Conservation (phyloP, 2,888 invertebrate species). For the Diabrotica balteata region DNA sequence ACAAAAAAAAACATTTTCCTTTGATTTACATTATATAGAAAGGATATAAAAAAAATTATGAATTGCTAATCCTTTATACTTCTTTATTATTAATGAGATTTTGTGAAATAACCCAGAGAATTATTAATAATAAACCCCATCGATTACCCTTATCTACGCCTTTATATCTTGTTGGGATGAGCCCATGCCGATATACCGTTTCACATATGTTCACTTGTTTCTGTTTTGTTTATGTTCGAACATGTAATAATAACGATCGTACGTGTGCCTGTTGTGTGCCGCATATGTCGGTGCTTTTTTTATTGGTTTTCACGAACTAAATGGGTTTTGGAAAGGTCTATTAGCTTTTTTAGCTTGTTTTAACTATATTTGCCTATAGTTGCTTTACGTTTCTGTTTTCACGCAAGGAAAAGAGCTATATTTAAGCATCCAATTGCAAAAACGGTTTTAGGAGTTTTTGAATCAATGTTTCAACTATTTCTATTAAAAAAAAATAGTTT, state of each 20-base stretch:
- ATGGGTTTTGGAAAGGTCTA: constrained; percentile 27
- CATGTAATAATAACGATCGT: constrained; percentile 42
- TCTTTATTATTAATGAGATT: too few relatives aligned
- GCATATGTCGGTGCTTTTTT: constrained; percentile 39
- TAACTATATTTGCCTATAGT: not conserved
- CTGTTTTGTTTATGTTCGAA: constrained; percentile 44
- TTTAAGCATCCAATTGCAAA: too few relatives aligned
- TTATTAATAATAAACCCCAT: too few relatives aligned
- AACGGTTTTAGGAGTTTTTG: too few relatives aligned
- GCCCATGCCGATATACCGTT: constrained; percentile 17
- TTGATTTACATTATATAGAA: too few relatives aligned
- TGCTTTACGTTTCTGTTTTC: not conserved
- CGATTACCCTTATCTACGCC: not conserved
- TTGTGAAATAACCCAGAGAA: too few relatives aligned
- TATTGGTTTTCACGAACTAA: constrained; percentile 28
- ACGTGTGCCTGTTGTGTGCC: constrained; percentile 39
- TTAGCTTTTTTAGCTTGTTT: constrained; percentile 10
- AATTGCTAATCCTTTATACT: too few relatives aligned
- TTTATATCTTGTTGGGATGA: constrained; percentile 9
- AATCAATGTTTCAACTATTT: too few relatives aligned
- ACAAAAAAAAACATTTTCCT: too few relatives aligned
- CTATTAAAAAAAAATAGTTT: too few relatives aligned
- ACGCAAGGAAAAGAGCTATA: too few relatives aligned
- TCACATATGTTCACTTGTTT: constrained; percentile 40
- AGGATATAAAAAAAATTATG: too few relatives aligned